phyloP scores from a whole-genome alignment of 2,113 vertebrate genomes.

The Heloderma charlesbogerti region DNA sequence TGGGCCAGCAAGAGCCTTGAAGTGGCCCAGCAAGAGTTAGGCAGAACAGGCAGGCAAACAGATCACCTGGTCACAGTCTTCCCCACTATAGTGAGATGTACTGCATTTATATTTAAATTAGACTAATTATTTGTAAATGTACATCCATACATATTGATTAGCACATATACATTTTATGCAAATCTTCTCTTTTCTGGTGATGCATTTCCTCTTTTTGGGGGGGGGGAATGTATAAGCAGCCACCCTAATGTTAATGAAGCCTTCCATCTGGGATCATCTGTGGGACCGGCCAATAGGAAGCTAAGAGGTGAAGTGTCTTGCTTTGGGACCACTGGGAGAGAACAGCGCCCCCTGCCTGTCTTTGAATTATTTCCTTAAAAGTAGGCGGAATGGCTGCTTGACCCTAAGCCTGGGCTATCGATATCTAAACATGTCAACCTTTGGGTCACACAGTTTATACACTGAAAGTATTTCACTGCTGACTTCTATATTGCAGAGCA shows the following conservation, averaged over 20 bases:
- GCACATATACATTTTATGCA: neutral
- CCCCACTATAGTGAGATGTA: neutral
- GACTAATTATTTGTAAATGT: neutral
- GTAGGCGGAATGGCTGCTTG: neutral
- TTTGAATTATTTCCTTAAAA: neutral
- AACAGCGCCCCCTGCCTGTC: too few species aligned
- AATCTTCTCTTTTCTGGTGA: neutral
- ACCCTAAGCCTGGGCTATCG: too few species aligned
- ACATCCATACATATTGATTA: neutral
- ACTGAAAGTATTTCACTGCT: neutral
- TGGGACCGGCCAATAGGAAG: neutral
- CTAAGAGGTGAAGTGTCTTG: neutral
- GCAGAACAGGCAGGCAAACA: neutral
- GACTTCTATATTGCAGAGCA: conserved; percentile 39
- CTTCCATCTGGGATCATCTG: neutral
- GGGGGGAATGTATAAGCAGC: neutral
- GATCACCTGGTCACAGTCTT: neutral
- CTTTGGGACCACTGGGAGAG: neutral
- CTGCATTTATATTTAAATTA: neutral
- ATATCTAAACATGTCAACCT: too few species aligned
- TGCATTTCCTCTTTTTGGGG: too few species aligned
- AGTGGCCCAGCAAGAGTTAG: too few species aligned
- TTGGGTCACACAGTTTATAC: neutral
- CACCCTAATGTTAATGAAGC: neutral
- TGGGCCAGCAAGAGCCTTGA: too few species aligned